A percentile compares a stretch with the other conserved stretches of the same genome.
These are phyloP conservation scores for Vipera ursinii DNA, from an alignment of 2,797 vertebrate species.

Conservation along the genomic window DNA sequence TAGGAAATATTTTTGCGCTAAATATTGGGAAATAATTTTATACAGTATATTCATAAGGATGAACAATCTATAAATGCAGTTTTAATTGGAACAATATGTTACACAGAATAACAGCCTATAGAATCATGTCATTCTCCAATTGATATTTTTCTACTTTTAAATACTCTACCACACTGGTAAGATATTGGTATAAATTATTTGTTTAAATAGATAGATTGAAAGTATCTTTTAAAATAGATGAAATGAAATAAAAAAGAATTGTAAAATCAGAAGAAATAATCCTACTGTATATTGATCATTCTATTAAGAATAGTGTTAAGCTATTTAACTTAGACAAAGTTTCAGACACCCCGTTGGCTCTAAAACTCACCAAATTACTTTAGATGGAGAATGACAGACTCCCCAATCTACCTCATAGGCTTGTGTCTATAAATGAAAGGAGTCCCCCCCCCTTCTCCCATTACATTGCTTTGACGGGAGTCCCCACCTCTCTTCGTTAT, in stretches of 20 bases:
- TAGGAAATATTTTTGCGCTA: not conserved
- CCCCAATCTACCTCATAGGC: not conserved
- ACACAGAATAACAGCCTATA: not conserved
- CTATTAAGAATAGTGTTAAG: not conserved
- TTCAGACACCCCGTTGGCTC: not conserved
- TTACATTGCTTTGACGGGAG: not conserved
- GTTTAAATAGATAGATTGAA: not conserved
- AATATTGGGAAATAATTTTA: not conserved
- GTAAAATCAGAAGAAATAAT: not conserved
- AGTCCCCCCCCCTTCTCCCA: not conserved
- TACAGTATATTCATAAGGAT: not conserved
- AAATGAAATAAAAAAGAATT: not conserved
- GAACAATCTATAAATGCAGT: not conserved
- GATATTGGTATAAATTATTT: not conserved
- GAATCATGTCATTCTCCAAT: not conserved
- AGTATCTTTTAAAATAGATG: not conserved
- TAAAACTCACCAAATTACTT: not conserved
- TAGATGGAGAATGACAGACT: not conserved
- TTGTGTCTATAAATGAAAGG: not conserved
- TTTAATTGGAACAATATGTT: not conserved
- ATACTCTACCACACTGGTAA: not conserved
- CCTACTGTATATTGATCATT: not conserved
- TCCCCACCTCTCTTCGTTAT: not conserved
- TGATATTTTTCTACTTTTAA: not conserved
- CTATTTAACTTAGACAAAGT: not conserved